Base-by-base conservation (phyloP, 2,113 vertebrate species). In the Cyanoramphus novaezelandiae region DNA sequence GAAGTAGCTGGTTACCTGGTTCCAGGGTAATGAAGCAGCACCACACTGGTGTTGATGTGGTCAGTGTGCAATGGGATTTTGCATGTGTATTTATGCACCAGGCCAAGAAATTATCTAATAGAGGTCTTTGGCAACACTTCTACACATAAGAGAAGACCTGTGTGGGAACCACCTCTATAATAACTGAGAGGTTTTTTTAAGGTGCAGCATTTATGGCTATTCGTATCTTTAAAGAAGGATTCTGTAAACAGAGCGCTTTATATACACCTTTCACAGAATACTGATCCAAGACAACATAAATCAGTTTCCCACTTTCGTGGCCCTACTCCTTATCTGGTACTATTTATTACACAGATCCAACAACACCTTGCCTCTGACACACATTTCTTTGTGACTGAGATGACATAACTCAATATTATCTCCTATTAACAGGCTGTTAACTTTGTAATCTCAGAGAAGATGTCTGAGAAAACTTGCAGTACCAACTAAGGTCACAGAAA, bases 401-500 rank as follows among this genome's bases (percentile, higher is more conserved):
- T 43, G 2, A 50, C 1, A 4, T 41, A 88, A 68, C 3, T 59
- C 9, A 4, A 20, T 20, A 17, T 33, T 18, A 64, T 23, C 12
- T 50, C 20, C 39, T 2, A 6, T 23, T 29, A 89, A 60, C 50
- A 67, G 15, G 46, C 12, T 17, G 3, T 64, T 79, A 52, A 53
- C 29, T 35, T 55, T 50, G 28, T 29, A 35, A 25, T 41, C 59
- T 83, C 79, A 72, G 43, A 88, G 27, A 12, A 77, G 10, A 57
- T 41, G n/a, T 49, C 13, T 50, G 50, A 70, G 21, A 86, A 84
- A 67, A 82, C 17, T 13, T 21, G 13, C 31, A 80, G 28, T 18
- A 67, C 35, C 71, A 63, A 33, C 17, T 65, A 78, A 74, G 33
- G 33, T 69, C 47, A 71, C 57, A 47, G 68, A 90, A 81, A 97